Evolutionary conservation across 2,113 vertebrate species (phyloP), one percentile per base, ranked within the genome.

Genomic region (Copsychus sechellarum): DNA sequence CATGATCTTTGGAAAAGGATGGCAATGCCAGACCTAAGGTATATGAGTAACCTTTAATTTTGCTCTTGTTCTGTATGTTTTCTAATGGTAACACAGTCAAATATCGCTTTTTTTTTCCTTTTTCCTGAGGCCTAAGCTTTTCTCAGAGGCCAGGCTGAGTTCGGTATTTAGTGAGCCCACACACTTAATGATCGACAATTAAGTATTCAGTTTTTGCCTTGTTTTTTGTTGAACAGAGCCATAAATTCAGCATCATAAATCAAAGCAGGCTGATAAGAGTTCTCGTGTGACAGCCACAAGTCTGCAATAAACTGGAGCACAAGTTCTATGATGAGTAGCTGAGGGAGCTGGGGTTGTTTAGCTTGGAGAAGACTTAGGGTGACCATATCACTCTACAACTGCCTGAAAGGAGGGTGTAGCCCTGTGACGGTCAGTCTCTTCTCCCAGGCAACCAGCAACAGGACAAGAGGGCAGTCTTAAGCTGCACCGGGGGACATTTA

Each of bases 191-290:
- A 86, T 29, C 1, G 0, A 36, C 36, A 80, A 64, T 69, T 77
- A 76, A 65, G 6, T 31, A 18, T 36, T 88, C 33, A 3, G 4
- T 50, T 57, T 93, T 54, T 14, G 12, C 29, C 62, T 43, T 15
- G 36, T 29, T 17, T n/a, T 28, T 82, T 50, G 28, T 7, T 2
- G 8, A 79, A 31, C 29, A 64, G 48, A 0, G 0, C 18, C 1
- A 0, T 6, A 11, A 3, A 42, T 50, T 36, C 48, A 14, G 26
- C 40, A 29, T 5, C 0, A 0, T 0, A 0, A 18, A 8, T 33
- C 26, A 8, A 10, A 54, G 21, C 29, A 66, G 6, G 29, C 24
- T 53, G 6, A 16, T 51, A 0, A 0, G 12, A 34, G 29, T 12
- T 47, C 33, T 18, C 2, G 0, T 20, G 1, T 12, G 25, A 43